A percentile compares a stretch with the other conserved stretches of the same genome.
These are phyloP conservation scores for Hippopotamus amphibius DNA, from an alignment of 2,113 vertebrate genomes.

Conservation along the genomic window DNA sequence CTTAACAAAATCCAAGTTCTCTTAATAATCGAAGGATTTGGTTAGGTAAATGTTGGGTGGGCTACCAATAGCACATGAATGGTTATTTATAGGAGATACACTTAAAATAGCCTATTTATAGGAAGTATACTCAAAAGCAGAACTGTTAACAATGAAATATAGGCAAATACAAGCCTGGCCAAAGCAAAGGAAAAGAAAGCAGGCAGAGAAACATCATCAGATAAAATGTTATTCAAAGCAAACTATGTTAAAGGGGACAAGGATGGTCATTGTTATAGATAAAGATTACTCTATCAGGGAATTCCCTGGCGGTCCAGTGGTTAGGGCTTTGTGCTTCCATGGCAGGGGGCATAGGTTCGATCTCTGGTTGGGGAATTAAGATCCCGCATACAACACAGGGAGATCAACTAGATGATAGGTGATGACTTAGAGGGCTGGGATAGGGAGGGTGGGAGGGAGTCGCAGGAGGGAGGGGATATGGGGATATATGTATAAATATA, in stretches of 20 bases:
- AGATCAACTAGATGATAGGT: too few relatives aligned
- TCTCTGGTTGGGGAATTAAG: too few relatives aligned
- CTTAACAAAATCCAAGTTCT: background rate
- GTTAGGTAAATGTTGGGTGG: background rate
- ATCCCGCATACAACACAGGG: too few relatives aligned
- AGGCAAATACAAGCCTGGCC: background rate
- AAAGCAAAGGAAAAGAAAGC: conserved; percentile 4
- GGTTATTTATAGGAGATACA: background rate
- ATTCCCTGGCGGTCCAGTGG: too few relatives aligned
- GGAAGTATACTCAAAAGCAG: background rate
- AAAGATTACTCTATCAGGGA: background rate
- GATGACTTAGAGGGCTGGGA: too few relatives aligned
- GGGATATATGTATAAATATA: too few relatives aligned
- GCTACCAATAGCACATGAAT: background rate
- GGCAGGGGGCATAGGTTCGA: too few relatives aligned
- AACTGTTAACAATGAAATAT: background rate
- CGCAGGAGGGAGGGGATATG: too few relatives aligned
- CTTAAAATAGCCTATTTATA: background rate
- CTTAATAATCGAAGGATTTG: background rate
- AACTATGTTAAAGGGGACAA: background rate
- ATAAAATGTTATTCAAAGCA: background rate
- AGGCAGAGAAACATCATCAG: background rate
- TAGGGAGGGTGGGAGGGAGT: too few relatives aligned
- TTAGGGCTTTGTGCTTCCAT: too few relatives aligned
- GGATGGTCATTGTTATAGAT: background rate